A percentile compares a stretch with the other conserved stretches of the same genome.
phyloP scores from a whole-genome alignment of 30 jellyfish, hydroid and myxozoan species.

The Catostylus mosaicus region DNA sequence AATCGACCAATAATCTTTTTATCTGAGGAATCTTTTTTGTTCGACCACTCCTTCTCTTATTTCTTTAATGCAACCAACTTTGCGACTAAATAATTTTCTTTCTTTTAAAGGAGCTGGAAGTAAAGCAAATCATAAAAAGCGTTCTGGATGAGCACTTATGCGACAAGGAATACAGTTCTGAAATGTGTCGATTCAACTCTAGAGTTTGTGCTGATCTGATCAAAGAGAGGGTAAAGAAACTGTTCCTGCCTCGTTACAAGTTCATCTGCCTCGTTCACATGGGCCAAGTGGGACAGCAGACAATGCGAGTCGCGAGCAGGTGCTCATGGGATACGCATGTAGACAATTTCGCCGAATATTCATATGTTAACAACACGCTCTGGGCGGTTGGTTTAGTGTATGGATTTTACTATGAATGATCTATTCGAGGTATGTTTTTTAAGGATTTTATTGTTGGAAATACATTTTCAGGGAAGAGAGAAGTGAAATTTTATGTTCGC shows the following conservation, averaged over 20 bases:
- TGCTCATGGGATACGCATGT: slow-evolving; percentile 80
- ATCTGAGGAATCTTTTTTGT: too few species aligned
- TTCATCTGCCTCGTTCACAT: slow-evolving; percentile 70
- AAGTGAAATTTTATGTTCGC: too few species aligned
- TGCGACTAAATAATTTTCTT: background rate
- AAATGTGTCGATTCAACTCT: slow-evolving; percentile 61
- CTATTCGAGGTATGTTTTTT: slow-evolving; percentile 28
- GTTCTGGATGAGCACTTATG: slow-evolving; percentile 57
- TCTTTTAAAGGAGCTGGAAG: slow-evolving; percentile 55
- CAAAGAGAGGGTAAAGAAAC: slow-evolving; percentile 59
- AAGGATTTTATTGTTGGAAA: too few species aligned
- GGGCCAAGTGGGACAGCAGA: slow-evolving; percentile 67
- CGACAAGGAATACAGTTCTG: slow-evolving; percentile 55
- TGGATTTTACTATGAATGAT: slow-evolving; percentile 64
- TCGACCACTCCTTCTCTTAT: too few species aligned
- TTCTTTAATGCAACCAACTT: background rate
- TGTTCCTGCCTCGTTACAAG: slow-evolving; percentile 68
- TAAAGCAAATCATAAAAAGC: slow-evolving; percentile 36
- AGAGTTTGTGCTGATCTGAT: slow-evolving; percentile 53
- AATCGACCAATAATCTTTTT: too few species aligned
- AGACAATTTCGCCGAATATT: slow-evolving; percentile 64
- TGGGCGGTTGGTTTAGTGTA: slow-evolving; percentile 81
- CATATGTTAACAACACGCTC: slow-evolving; percentile 35
- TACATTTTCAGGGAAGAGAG: too few species aligned
- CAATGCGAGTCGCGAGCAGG: slow-evolving; percentile 74